Percentiles rank a stretch among this genome's conserved stretches.
phyloP scores from a whole-genome alignment of 1,140 invertebrate genomes.

The Drosophila santomea region DNA sequence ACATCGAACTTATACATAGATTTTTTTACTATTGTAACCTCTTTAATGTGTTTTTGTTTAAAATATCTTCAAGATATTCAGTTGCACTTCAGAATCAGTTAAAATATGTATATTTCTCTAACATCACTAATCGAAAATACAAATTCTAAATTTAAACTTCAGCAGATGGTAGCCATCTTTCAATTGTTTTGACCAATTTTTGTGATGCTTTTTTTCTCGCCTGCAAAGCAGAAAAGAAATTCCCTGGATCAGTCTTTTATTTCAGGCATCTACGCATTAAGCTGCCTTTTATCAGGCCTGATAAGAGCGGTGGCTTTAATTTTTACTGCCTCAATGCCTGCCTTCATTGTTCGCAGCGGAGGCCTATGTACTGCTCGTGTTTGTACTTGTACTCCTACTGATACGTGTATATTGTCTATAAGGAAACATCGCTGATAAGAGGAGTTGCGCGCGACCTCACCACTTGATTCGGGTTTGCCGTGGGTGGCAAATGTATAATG shows the following conservation, averaged over 20 bases:
- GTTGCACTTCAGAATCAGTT: neutral
- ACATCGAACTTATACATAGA: neutral
- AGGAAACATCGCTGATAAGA: constrained; percentile 62
- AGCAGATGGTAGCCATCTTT: constrained; percentile 6
- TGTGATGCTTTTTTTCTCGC: neutral
- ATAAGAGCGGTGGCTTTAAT: constrained; percentile 19
- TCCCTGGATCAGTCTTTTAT: constrained; percentile 16
- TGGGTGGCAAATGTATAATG: constrained; percentile 2
- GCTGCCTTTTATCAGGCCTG: constrained; percentile 43
- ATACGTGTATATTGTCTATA: constrained; percentile 40
- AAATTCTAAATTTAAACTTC: constrained; percentile 3
- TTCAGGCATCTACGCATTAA: constrained; percentile 37
- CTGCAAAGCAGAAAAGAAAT: neutral
- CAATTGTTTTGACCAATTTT: constrained; percentile 3
- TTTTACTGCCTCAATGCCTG: constrained; percentile 31
- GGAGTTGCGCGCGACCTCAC: constrained; percentile 67
- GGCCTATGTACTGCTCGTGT: constrained; percentile 18
- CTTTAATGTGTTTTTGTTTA: no score
- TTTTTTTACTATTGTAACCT: no score
- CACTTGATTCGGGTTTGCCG: constrained; percentile 45
- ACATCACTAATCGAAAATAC: neutral
- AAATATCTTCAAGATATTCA: neutral
- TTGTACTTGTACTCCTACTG: constrained; percentile 22
- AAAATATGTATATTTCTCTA: neutral
- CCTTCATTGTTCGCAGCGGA: constrained; percentile 30